A percentile compares a stretch with the other conserved stretches of the same genome.
These are phyloP conservation scores for Rhorus exstirpatorius DNA, from an alignment of 2,888 invertebrate species.

Conservation along the genomic window DNA sequence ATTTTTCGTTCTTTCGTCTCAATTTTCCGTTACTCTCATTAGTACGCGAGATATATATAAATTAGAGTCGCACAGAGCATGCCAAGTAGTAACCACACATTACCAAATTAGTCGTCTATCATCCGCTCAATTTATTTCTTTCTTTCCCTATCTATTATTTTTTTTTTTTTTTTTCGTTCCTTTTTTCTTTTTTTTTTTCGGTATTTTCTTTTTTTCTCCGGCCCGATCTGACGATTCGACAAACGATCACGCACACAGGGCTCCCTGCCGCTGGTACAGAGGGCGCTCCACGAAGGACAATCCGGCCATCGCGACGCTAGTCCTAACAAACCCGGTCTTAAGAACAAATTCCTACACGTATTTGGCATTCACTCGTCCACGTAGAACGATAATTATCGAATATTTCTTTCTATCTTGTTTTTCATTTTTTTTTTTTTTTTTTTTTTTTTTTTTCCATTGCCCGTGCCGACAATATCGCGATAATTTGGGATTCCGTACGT, in stretches of 20 bases:
- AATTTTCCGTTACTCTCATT: constrained; percentile 56
- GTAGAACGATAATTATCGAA: constrained; percentile 74
- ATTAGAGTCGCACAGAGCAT: constrained; percentile 75
- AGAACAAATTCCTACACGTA: constrained; percentile 95
- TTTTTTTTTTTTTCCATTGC: constrained; percentile 30
- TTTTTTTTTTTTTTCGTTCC: constrained; percentile 81
- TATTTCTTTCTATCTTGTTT: constrained; percentile 3
- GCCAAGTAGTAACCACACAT: constrained; percentile 70
- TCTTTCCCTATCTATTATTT: constrained; percentile 71
- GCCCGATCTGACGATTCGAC: constrained; percentile 82
- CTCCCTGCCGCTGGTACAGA: constrained; percentile 88
- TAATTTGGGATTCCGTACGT: too few species aligned
- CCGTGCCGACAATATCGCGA: too few species aligned
- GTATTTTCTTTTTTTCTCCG: constrained; percentile 85
- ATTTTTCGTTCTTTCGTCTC: constrained; percentile 24
- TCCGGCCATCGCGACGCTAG: constrained; percentile 85
- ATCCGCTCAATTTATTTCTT: constrained; percentile 83
- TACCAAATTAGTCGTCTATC: constrained; percentile 83
- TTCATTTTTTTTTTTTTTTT: background rate
- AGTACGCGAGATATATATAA: constrained; percentile 59
- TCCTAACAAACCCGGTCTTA: constrained; percentile 92
- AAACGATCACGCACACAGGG: constrained; percentile 86
- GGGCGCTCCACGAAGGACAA: constrained; percentile 89
- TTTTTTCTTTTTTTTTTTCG: constrained; percentile 80
- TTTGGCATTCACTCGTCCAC: constrained; percentile 92